Evolutionary conservation across 2,888 invertebrate genomes (phyloP).

Genomic region (Megaustenia siamemsis): DNA sequence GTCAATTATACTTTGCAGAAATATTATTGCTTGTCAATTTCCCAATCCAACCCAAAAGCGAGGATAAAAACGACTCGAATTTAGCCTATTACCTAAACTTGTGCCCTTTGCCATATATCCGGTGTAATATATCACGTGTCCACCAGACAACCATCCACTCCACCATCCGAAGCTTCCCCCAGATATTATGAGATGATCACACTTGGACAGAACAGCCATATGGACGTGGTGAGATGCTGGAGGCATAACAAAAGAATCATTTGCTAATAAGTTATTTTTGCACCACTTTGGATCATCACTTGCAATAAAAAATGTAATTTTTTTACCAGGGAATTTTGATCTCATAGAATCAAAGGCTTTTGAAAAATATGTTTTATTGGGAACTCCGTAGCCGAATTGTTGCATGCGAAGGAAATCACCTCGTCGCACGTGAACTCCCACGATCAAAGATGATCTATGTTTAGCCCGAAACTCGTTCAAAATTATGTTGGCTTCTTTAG

Average conservation of each 20-base stretch:
- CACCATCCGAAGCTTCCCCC: constrained; percentile 23
- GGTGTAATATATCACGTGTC: constrained; percentile 13
- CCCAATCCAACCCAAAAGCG: background rate
- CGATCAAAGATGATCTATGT: background rate
- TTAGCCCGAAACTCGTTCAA: background rate
- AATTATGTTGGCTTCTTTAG: background rate
- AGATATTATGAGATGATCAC: constrained; percentile 30
- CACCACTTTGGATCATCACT: constrained; percentile 29
- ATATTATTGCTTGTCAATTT: too few relatives aligned
- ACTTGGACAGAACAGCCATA: constrained; percentile 20
- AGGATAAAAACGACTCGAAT: background rate
- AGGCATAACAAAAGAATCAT: background rate
- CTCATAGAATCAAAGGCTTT: constrained; percentile 36
- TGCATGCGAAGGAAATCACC: background rate
- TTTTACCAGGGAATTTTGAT: background rate
- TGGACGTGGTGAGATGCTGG: background rate
- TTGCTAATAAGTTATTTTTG: background rate
- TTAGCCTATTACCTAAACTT: background rate
- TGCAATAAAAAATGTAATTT: background rate
- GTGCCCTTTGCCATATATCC: background rate
- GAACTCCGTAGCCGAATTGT: background rate
- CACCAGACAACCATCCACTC: constrained; percentile 7
- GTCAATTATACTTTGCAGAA: too few relatives aligned
- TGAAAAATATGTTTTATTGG: background rate
- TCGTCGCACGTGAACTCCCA: constrained; percentile 38